Conservation (phyloP, 2,797 vertebrate genomes). For the Orestias chungarensis region DNA sequence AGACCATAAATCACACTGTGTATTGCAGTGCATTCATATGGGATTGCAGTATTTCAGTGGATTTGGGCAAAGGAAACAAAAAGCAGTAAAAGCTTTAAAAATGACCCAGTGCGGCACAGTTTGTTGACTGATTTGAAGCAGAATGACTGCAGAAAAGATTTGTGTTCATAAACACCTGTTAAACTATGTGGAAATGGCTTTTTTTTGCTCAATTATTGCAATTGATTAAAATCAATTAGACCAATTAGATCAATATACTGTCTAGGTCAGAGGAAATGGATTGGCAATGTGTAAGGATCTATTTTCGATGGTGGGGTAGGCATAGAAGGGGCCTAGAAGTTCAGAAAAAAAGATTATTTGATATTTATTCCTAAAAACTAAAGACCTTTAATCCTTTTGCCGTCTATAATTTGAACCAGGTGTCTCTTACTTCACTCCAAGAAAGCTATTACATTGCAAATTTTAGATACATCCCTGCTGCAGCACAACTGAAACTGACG, state of each 20-base stretch:
- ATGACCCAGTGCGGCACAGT: conserved; percentile 2
- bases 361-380: no score
- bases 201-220: neutral
- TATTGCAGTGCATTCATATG: conserved; percentile 38
- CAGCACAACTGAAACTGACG: no score
- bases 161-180: neutral
- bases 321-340: no score
- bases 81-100: conserved; percentile 22
- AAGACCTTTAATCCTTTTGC: no score
- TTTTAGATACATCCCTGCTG: no score
- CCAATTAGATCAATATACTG: neutral
- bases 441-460: no score
- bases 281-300: neutral
- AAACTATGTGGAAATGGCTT: neutral
- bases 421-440: no score
- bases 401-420: no score
- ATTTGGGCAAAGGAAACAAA: conserved; percentile 23
- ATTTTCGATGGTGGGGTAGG: neutral
- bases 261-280: neutral
- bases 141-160: neutral
- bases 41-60: conserved; percentile 28
- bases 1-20: conserved; percentile 57
- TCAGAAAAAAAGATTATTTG: no score
- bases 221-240: neutral
- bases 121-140: conserved; percentile 8